Evolutionary conservation across 2,888 invertebrate genomes (phyloP).

Genomic region (Phengaris arion): DNA sequence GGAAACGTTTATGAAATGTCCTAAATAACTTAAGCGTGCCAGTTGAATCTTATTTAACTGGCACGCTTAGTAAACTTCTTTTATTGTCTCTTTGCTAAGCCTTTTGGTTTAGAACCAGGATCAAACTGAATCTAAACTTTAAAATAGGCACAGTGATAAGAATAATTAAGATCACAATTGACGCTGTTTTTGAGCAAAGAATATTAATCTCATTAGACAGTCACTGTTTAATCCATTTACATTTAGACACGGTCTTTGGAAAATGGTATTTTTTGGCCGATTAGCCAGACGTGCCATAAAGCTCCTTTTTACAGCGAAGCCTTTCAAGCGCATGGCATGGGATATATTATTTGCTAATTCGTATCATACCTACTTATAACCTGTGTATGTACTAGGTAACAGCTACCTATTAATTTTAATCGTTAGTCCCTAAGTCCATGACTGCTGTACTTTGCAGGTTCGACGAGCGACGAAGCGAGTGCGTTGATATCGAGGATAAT

Average conservation of each 20-base stretch:
- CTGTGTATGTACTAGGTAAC: no score
- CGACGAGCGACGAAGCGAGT: constrained; percentile 55
- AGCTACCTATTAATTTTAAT: no score
- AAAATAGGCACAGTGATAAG: background rate
- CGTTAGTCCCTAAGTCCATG: no score
- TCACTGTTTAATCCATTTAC: no score
- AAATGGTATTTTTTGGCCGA: no score
- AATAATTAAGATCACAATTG: background rate
- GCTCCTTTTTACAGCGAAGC: no score
- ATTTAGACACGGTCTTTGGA: no score
- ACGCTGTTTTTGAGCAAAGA: background rate
- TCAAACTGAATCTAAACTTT: background rate
- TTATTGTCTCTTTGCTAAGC: background rate
- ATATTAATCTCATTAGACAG: background rate
- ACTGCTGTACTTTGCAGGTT: constrained; percentile 46
- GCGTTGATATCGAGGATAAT: constrained; percentile 51
- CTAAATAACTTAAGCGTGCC: background rate
- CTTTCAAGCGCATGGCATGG: no score
- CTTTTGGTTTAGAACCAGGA: background rate
- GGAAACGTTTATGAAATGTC: background rate
- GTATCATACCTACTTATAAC: no score
- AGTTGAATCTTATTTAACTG: background rate
- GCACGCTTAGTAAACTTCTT: background rate
- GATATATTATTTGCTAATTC: no score
- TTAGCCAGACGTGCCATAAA: no score